A percentile compares a stretch with the other conserved stretches of the same genome.
Evolutionary conservation across 2,797 vertebrate species (phyloP).

Genomic region (Coreius guichenoti): DNA sequence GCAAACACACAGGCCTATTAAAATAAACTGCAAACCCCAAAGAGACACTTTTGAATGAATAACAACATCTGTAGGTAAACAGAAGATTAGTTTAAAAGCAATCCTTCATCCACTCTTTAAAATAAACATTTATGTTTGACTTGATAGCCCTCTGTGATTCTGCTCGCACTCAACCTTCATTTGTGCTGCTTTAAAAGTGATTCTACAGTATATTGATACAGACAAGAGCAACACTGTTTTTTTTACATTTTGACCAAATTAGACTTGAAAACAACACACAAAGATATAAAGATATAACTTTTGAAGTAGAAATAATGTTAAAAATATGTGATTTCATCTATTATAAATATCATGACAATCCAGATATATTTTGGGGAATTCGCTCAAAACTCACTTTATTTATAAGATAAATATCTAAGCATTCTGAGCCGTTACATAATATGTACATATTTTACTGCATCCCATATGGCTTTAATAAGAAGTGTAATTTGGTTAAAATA

Average conservation of each 20-base stretch:
- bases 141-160: conserved; percentile 17
- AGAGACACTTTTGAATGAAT: conserved; percentile 13
- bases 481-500: background rate
- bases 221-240: background rate
- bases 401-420: no score
- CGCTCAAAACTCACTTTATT: background rate
- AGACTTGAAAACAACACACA: background rate
- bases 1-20: conserved; percentile 18
- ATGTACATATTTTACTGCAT: background rate
- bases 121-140: background rate
- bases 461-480: background rate
- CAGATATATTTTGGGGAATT: no score
- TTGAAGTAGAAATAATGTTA: background rate
- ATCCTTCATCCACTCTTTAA: conserved; percentile 12
- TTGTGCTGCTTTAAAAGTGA: background rate
- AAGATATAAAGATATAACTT: no score
- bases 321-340: background rate
- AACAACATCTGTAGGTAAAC: conserved; percentile 23
- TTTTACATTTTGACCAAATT: background rate
- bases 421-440: background rate
- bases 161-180: background rate
- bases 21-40: conserved; percentile 14
- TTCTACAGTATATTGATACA: background rate
- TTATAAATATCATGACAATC: background rate
- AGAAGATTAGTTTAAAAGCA: background rate